These are phyloP conservation scores for Nettapus auritus DNA, from an alignment of 2,113 vertebrate genomes.

Conservation along the genomic window DNA sequence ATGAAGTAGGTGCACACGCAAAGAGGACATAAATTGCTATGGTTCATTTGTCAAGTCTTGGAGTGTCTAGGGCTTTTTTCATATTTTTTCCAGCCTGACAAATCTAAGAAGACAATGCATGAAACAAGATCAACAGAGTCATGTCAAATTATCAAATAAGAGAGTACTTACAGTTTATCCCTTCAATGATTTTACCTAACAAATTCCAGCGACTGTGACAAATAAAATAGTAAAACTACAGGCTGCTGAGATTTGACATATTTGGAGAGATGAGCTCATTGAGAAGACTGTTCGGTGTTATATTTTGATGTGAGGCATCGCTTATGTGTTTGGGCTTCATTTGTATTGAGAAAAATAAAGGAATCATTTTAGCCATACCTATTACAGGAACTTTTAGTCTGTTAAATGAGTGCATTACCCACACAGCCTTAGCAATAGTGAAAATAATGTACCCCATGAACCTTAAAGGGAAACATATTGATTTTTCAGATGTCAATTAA, in stretches of 20 bases:
- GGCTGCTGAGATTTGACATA: background rate
- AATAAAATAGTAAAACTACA: background rate
- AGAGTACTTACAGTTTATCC: background rate
- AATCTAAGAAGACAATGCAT: constrained; percentile 63
- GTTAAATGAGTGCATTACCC: background rate
- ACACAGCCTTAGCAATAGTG: background rate
- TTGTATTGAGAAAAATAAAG: background rate
- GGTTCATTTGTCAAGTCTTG: constrained; percentile 45
- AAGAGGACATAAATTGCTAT: background rate
- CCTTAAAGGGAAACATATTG: background rate
- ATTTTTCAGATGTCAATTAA: background rate
- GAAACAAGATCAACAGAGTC: constrained; percentile 66
- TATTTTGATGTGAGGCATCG: background rate
- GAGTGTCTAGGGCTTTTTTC: background rate
- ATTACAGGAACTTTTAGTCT: background rate
- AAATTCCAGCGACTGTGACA: constrained; percentile 43
- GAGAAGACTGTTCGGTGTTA: background rate
- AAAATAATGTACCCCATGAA: background rate
- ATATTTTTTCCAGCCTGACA: constrained; percentile 52
- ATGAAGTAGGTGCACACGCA: background rate
- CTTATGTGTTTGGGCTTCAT: background rate
- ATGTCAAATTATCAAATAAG: constrained; percentile 56
- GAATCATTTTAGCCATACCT: background rate
- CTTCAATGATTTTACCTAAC: constrained; percentile 30
- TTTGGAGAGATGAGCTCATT: background rate